Base-by-base conservation (phyloP, 1,140 invertebrate genomes). In the Episyrphus balteatus region DNA sequence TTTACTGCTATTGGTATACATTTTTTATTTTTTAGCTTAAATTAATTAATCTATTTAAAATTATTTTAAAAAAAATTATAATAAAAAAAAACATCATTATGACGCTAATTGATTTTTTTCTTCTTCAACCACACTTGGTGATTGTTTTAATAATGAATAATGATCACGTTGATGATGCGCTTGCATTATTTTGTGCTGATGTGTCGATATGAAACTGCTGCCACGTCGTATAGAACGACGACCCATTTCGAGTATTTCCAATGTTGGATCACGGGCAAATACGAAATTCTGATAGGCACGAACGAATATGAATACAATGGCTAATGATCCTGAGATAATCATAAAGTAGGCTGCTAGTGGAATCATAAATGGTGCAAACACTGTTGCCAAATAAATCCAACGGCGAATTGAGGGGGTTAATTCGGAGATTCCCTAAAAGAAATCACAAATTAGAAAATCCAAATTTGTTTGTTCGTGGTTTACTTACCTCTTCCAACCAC, bases 401-500 rank as follows among this genome's bases (percentile, higher is more conserved):
- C 82, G 72, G 53, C 78, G 75, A 26, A 89, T 87, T 15, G 80
- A 62, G 0, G 83, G 82, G 2, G 85, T 79, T 1, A 92, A 55
- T 45, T 88, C 84, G 14, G 83, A 81, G n/a, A 90, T 77, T 38
- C 88, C 88, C 78, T 86, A 63, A 47, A 44, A 51, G 52, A 31
- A 43, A 30, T n/a, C 13, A 32, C 17, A 26, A 13, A 5, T 37
- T 14, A 5, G 3, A 11, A 37, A 37, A 37, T 5, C 13, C 3
- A 37, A 10, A 37, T 26, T 5, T 26, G 21, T 32, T 12, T 19
- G 18, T 42, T 42, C 21, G 37, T n/a, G n/a, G n/a, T n/a, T 26
- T 30, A 51, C 65, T 71, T 68, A 84, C 84, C 74, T 90, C 87
- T 71, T 91, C 85, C 1, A 90, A 50, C 88, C 88, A 91, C 78